Conservation (phyloP, 2,797 vertebrate genomes). For the Sebastes alutus region DNA sequence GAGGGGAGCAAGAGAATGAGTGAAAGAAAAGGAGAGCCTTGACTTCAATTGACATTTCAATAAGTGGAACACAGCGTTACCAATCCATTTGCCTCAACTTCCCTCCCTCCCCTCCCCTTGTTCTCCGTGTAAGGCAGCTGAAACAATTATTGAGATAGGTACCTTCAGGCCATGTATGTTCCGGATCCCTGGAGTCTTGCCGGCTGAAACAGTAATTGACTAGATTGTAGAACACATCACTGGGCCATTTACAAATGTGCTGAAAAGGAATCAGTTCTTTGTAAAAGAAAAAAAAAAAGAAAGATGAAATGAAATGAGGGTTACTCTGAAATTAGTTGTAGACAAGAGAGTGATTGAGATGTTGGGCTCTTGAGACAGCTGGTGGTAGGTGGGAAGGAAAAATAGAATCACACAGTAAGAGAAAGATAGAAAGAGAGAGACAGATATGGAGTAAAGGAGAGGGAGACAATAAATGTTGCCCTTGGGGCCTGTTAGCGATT, state of each 20-base stretch:
- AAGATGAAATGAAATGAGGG: slow-evolving; percentile 86
- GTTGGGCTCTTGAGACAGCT: slow-evolving; percentile 85
- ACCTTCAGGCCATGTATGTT: slow-evolving; percentile 99
- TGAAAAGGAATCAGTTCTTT: slow-evolving; percentile 92
- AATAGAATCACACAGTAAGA: slow-evolving; percentile 4
- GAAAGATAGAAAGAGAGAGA: not conserved
- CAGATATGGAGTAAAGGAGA: slow-evolving; percentile 32
- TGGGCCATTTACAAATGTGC: slow-evolving; percentile 95
- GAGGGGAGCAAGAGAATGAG: slow-evolving; percentile 62
- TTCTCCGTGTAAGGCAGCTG: slow-evolving; percentile 80
- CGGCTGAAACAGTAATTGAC: slow-evolving; percentile 99
- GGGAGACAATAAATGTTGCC: slow-evolving; percentile 29
- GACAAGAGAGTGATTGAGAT: slow-evolving; percentile 90
- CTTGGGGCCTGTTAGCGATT: slow-evolving; percentile 24
- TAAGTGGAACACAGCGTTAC: slow-evolving; percentile 98
- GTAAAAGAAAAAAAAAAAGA: slow-evolving; percentile 75
- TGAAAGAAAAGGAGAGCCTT: slow-evolving; percentile 84
- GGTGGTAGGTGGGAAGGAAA: slow-evolving; percentile 24
- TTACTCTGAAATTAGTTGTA: slow-evolving; percentile 92
- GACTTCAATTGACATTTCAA: slow-evolving; percentile 99
- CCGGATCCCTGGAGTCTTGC: slow-evolving; percentile 99
- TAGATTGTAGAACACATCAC: slow-evolving; percentile 98
- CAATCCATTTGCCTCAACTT: slow-evolving; percentile 92
- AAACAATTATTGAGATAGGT: slow-evolving; percentile 99
- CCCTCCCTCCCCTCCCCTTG: slow-evolving; percentile 59